phyloP scores from a whole-genome alignment of 1,140 invertebrate genomes.

The Drosophila guanche region DNA sequence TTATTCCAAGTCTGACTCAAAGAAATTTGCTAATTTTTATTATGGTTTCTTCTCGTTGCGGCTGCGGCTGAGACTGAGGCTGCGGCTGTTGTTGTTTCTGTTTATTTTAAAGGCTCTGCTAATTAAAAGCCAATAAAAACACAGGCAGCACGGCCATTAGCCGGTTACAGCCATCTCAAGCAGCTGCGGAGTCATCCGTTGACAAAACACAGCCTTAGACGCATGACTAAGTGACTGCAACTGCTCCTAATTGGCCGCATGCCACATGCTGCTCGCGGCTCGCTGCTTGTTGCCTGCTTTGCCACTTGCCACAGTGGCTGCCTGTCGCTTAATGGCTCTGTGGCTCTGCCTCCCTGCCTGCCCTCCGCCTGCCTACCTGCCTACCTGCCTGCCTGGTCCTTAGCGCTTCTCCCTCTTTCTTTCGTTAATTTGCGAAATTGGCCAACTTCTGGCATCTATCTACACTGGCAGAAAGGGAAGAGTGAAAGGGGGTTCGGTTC shows the following conservation, averaged over 20 bases:
- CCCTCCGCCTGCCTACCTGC: slow-evolving; percentile 11
- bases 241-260: slow-evolving; percentile 52
- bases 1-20: slow-evolving; percentile 38
- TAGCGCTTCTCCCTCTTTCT: slow-evolving; percentile 28
- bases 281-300: no score
- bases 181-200: slow-evolving; percentile 42
- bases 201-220: slow-evolving; percentile 34
- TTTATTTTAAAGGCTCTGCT: slow-evolving; percentile 23
- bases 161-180: slow-evolving; percentile 33
- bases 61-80: no score
- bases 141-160: slow-evolving; percentile 43
- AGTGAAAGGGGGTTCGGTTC: not conserved
- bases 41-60: slow-evolving; percentile 17
- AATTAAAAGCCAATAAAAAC: slow-evolving; percentile 58
- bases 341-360: slow-evolving; percentile 1
- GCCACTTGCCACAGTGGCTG: slow-evolving; percentile 34
- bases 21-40: slow-evolving; percentile 56
- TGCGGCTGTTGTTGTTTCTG: slow-evolving; percentile 2
- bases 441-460: slow-evolving; percentile 48
- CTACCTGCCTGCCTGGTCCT: slow-evolving; percentile 30
- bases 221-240: slow-evolving; percentile 42
- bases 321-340: slow-evolving; percentile 1
- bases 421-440: slow-evolving; percentile 69
- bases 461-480: slow-evolving; percentile 36
- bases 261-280: slow-evolving; percentile 16